These are phyloP conservation scores for Theretra japonica DNA, from an alignment of 2,888 invertebrate genomes.

Conservation along the genomic window DNA sequence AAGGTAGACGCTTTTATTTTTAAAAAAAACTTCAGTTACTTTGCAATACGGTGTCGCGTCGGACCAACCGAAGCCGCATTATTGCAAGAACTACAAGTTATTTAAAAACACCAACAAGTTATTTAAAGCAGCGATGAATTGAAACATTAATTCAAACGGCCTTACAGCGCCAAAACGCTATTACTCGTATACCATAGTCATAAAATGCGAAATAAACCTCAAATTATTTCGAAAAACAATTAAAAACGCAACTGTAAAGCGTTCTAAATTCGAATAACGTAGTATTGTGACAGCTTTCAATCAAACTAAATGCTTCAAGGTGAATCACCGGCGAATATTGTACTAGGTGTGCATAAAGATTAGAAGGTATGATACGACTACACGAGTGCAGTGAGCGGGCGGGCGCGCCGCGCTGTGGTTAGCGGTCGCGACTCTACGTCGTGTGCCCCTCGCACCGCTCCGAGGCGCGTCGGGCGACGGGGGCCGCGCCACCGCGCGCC, in stretches of 20 bases:
- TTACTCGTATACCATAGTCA: background rate
- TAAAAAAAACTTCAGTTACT: too few relatives aligned
- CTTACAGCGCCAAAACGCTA: too few relatives aligned
- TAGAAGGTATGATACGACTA: constrained; percentile 6
- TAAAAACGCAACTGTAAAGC: background rate
- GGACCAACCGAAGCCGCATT: too few relatives aligned
- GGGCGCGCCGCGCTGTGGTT: constrained; percentile 24
- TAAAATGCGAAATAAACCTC: background rate
- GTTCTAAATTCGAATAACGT: background rate
- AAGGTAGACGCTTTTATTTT: too few relatives aligned
- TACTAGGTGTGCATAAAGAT: constrained; percentile 2
- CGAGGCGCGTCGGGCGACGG: constrained; percentile 31
- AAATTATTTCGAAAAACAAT: background rate
- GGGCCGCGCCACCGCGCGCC: constrained; percentile 36
- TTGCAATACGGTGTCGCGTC: too few relatives aligned
- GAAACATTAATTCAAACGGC: too few relatives aligned
- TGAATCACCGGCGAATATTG: constrained; percentile 10
- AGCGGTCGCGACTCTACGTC: constrained; percentile 33
- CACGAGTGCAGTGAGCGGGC: constrained; percentile 10
- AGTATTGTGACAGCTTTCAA: constrained; percentile 1
- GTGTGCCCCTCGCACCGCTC: constrained; percentile 36
- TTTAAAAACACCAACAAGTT: too few relatives aligned
- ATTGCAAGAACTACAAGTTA: too few relatives aligned
- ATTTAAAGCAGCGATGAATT: too few relatives aligned
- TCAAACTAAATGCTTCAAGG: constrained; percentile 5